Base-by-base conservation (phyloP, 2,888 invertebrate species). In the Metellina segmentata region DNA sequence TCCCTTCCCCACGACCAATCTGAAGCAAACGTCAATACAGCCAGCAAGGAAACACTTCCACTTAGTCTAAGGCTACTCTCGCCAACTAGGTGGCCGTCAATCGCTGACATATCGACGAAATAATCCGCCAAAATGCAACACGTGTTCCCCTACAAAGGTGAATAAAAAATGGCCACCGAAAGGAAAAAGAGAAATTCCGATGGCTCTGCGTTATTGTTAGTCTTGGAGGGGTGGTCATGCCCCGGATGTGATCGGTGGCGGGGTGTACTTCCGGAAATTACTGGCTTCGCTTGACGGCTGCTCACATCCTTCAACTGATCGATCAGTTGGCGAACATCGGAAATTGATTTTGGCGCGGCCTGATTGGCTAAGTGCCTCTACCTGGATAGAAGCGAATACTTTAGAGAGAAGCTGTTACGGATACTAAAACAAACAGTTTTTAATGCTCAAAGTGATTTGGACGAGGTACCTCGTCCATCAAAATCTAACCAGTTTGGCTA, bases 211-310 rank as follows among this genome's bases (percentile, higher is more conserved):
- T 85, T 90, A 90, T 90, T 85, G 90, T 90, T 90, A 90, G 90
- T 85, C 85, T 90, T 74, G 49, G 79, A 72, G 81, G 85, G 90
- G 85, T 90, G 90, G 85, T 74, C 81, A 81, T 90, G 85, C 85
- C 81, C 85, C 85, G 85, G 90, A 91, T 81, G 90, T 86, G 90
- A 91, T 91, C 90, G 90, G 90, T 86, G 82, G 85, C 86, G 86
- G 86, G 86, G 85, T 82, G 87, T 82, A 91, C 82, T 87, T 91
- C 87, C 91, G 87, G 91, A 91, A 91, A 91, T 91, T 87, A 91
- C 91, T 78, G 78, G 78, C 82, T 77, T 75, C 74, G 81, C 48
- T 61, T 82, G 86, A 91, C 81, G 86, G 79, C 69, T 90, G 85
- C 74, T 85, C 85, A 85, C 81, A 85, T 90, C 81, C 34, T 90